Evolutionary conservation across 2,797 vertebrate species (phyloP), one percentile per base, ranked within the genome.

Genomic region (Cirrhinus molitorella): DNA sequence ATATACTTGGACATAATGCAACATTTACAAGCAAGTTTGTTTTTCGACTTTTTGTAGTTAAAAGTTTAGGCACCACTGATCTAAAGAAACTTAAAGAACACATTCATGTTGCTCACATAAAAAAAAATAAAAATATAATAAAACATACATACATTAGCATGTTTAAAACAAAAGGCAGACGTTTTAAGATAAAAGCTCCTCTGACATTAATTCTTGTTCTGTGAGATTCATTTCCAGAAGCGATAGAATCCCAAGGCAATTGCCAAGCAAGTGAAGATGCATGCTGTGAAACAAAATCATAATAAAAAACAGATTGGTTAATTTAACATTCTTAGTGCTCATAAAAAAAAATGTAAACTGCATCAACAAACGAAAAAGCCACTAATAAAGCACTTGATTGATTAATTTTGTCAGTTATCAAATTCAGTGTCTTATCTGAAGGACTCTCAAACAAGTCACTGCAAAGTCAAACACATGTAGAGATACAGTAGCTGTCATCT

Each of bases 251-350:
- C 96, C 91, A 99, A 87, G 10, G 96, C 95, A 87, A 99, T 95
- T 19, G 96, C 96, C n/a, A 99, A 93, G 90, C 97, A 99, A 78
- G 96, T 94, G 90, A 99, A 99, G 17, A 99, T 93, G 0, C 96
- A 96, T 0, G 94, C 98, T 99, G 94, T 17, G 84, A 71, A 88
- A n/a, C 12, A 66, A 11, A 19, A 78, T 77, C 53, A 83, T 66
- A 59, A 79, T 13, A 25, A 73, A 25, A n/a, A 31, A 49, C 0
- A 31, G 5, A 37, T 51, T 1, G 53, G 23, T 63, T 0, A 31
- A 45, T 31, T 14, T n/a, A 40, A 43, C 23, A 53, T 57, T 63
- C 0, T 51, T 19, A 25, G 0, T 31, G 23, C 19, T 12, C 21
- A 65, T 77, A 16, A 68, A 43, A 57, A 67, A 5, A 66, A 34